Conservation (phyloP, 2,113 vertebrate species). For the Oncorhynchus nerka region DNA sequence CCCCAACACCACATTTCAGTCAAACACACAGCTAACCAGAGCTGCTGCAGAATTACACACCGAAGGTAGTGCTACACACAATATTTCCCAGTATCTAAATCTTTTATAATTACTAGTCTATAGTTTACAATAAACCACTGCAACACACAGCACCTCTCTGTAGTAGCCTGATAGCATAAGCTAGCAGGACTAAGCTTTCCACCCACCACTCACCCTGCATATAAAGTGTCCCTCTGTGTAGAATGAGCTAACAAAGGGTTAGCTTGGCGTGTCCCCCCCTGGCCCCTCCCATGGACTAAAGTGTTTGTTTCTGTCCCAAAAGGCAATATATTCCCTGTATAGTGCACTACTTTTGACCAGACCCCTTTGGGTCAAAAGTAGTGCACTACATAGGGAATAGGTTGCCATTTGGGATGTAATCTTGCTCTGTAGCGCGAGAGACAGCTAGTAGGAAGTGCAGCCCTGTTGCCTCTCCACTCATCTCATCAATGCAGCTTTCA, state of each 20-base stretch:
- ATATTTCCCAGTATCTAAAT: not conserved
- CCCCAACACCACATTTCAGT: not conserved
- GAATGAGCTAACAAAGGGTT: conserved; percentile 31
- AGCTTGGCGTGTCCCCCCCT: conserved; percentile 29
- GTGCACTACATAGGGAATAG: too few species aligned
- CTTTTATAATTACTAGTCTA: too few species aligned
- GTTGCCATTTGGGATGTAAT: too few species aligned
- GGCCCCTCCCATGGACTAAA: conserved; percentile 31
- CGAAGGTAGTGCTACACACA: too few species aligned
- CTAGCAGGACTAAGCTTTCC: not conserved
- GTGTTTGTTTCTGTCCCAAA: conserved; percentile 6
- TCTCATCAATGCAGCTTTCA: conserved; percentile 80
- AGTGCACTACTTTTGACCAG: too few species aligned
- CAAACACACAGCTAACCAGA: not conserved
- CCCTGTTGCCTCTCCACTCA: conserved; percentile 48
- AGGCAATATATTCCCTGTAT: too few species aligned
- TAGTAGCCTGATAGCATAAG: conserved; percentile 4
- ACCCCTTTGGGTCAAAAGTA: too few species aligned
- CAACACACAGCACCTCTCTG: not conserved
- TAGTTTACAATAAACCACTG: not conserved
- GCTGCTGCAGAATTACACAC: not conserved
- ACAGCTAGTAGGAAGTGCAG: conserved; percentile 66
- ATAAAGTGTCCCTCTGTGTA: conserved; percentile 46
- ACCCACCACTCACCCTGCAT: conserved; percentile 11
- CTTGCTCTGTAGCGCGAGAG: conserved; percentile 19